Evolutionary conservation across 2,113 vertebrate species (phyloP).

Genomic region (Lepisosteus osseus): DNA sequence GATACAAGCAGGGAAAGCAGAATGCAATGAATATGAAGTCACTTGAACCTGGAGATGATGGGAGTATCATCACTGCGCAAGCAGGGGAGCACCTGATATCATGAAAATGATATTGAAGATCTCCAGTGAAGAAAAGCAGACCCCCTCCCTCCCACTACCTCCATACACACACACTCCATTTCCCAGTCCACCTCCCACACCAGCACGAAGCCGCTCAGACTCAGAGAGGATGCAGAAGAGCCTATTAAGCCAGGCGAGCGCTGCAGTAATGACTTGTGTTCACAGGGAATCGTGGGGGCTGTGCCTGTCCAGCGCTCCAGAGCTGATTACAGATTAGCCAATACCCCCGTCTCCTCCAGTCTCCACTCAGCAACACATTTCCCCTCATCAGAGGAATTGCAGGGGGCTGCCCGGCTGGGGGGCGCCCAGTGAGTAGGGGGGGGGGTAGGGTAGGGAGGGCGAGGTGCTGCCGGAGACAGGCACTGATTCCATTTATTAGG

Average conservation of each 20-base stretch:
- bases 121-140: not conserved
- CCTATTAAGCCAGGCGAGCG: conserved; percentile 16
- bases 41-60: too few relatives aligned
- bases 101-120: not conserved
- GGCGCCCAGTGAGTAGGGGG: too few relatives aligned
- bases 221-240: not conserved
- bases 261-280: conserved; percentile 1
- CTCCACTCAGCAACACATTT: not conserved
- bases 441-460: too few relatives aligned
- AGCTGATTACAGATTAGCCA: conserved; percentile 28
- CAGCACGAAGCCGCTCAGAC: not conserved
- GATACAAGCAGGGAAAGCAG: not conserved
- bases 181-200: too few relatives aligned
- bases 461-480: not conserved
- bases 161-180: not conserved
- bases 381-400: not conserved
- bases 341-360: not conserved
- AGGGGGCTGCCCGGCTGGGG: not conserved
- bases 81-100: not conserved
- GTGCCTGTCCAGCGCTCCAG: not conserved
- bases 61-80: too few relatives aligned
- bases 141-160: not conserved
- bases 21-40: conserved; percentile 2
- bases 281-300: not conserved
- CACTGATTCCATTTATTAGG: conserved; percentile 19